Conservation (phyloP, 2,888 invertebrate species). For the Cantharis nigra region DNA sequence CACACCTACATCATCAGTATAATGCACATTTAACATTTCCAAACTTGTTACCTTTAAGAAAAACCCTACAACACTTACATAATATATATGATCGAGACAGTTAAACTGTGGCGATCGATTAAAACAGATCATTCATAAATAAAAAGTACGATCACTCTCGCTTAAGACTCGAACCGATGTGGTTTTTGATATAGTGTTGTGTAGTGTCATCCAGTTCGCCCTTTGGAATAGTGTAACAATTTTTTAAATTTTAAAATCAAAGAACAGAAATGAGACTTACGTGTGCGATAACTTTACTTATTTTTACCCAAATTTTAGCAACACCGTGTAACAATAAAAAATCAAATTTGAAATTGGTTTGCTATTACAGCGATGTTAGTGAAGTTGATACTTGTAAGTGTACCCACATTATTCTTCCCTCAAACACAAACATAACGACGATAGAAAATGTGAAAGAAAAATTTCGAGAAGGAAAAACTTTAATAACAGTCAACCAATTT, state of each 20-base stretch:
- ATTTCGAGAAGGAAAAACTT: constrained; percentile 58
- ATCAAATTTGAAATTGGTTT: constrained; percentile 48
- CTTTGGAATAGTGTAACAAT: neutral
- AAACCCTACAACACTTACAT: constrained; percentile 20
- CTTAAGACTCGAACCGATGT: constrained; percentile 29
- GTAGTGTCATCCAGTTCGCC: neutral
- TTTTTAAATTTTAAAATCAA: neutral
- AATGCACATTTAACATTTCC: constrained; percentile 23
- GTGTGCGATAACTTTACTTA: constrained; percentile 19
- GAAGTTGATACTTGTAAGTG: constrained; percentile 50
- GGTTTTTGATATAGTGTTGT: neutral
- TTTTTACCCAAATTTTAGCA: constrained; percentile 28
- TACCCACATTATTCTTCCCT: constrained; percentile 50
- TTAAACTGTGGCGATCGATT: constrained; percentile 44
- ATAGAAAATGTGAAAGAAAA: constrained; percentile 59
- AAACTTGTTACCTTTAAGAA: constrained; percentile 26
- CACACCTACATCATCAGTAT: constrained; percentile 1
- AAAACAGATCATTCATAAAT: constrained; percentile 41
- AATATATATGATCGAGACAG: constrained; percentile 31
- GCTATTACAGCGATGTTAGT: constrained; percentile 49
- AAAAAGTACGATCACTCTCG: constrained; percentile 42
- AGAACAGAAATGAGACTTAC: neutral
- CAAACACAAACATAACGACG: constrained; percentile 43
- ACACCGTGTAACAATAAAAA: constrained; percentile 45
- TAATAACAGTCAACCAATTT: constrained; percentile 60